These are phyloP conservation scores for Spinus pinus DNA, from an alignment of 2,797 vertebrate species.

Conservation along the genomic window DNA sequence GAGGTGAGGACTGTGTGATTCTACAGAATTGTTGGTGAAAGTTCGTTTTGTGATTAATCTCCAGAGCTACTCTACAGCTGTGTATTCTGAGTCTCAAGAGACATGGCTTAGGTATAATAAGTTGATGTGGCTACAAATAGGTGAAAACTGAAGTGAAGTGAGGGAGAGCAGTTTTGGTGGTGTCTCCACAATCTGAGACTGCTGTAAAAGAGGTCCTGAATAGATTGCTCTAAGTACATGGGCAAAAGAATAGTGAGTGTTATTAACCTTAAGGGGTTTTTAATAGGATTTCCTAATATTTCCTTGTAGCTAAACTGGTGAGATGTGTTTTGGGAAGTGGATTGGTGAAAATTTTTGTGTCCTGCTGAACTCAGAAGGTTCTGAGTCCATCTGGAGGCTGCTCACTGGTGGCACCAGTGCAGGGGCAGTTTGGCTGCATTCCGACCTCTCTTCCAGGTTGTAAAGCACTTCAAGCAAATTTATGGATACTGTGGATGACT, in stretches of 20 bases:
- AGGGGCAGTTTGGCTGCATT: neutral
- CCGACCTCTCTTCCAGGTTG: neutral
- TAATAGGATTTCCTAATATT: neutral
- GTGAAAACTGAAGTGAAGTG: neutral
- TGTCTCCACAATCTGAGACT: neutral
- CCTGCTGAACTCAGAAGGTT: neutral
- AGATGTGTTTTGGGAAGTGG: neutral
- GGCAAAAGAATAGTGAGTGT: neutral
- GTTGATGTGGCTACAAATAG: neutral
- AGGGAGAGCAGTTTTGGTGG: neutral
- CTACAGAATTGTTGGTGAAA: neutral
- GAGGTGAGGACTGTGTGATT: neutral
- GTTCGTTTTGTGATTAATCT: neutral
- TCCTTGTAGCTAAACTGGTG: neutral
- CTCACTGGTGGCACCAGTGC: neutral
- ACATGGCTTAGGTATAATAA: neutral
- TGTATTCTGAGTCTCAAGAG: neutral
- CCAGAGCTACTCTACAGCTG: neutral
- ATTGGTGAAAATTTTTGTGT: neutral
- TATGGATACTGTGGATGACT: neutral
- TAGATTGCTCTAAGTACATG: neutral
- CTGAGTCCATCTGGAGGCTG: neutral
- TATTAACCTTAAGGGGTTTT: neutral
- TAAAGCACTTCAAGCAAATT: neutral
- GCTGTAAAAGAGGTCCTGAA: neutral